phyloP scores from a whole-genome alignment of 2,113 vertebrate species.

The Neomonachus schauinslandi region DNA sequence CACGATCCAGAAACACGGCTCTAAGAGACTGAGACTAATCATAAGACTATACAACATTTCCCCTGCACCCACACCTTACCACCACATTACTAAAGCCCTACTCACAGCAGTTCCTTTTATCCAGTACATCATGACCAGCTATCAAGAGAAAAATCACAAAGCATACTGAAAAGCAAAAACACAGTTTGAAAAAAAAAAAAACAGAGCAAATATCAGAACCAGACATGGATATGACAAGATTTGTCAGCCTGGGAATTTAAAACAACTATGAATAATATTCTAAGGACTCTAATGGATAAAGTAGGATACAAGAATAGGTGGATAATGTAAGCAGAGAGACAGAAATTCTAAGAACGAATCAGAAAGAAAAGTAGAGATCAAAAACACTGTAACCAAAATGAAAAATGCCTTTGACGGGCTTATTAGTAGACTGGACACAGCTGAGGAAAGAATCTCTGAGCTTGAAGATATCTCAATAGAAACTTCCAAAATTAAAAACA shows the following conservation, averaged over 20 bases:
- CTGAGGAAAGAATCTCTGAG: neutral
- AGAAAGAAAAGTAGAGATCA: neutral
- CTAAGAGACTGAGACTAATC: neutral
- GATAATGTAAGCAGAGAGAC: neutral
- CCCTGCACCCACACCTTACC: neutral
- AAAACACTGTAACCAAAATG: neutral
- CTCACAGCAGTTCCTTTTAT: neutral
- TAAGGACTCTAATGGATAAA: neutral
- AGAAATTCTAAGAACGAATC: neutral
- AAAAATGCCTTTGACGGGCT: neutral
- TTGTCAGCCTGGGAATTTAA: neutral
- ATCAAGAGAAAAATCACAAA: neutral
- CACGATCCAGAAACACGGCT: neutral
- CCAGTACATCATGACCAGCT: neutral
- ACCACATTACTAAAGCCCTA: neutral
- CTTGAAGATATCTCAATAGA: neutral
- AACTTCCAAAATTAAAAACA: neutral
- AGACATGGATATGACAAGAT: neutral
- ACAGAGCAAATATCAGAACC: neutral
- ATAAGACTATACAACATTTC: neutral
- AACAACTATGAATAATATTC: neutral
- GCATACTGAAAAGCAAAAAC: neutral
- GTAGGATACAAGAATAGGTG: neutral
- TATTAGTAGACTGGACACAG: neutral
- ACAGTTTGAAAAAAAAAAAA: neutral